Base-by-base conservation (phyloP, 92 coral and sea anemone genomes). In the Scolanthus callimorphus region DNA sequence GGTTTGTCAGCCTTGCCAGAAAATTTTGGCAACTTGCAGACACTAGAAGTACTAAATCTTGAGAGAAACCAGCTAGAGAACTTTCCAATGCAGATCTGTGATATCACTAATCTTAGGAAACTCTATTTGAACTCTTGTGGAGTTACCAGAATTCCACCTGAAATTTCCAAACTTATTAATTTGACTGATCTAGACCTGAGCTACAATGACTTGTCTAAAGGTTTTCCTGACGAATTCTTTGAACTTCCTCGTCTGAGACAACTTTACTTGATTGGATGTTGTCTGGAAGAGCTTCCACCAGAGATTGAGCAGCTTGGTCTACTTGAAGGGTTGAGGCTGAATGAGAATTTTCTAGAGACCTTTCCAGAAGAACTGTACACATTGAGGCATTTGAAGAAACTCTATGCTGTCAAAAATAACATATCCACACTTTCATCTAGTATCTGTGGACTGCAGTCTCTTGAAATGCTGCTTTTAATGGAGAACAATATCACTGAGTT, bases 361-460 rank as follows among this genome's bases (percentile, higher is more conserved):
- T 73, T 92, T 27, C 98, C 98, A 2, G 90, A 80, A 15, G 86
- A 78, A 24, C 57, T 92, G 31, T 92, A 71, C 20, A 43, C 75
- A 13, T 52, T 92, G 49, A 72, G 43, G 4, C 55, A 69, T 37
- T 62, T 92, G 44, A 73, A 25, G 49, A 92, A 88, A 57, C 62
- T 92, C 4, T 43, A 41, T 17, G 85, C 90, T 25, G 69, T 41
- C 39, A 57, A 75, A 30, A 92, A 92, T 53, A 38, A 57, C 41
- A 39, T 92, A 13, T 46, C 81, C 3, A 63, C 57, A 39, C 50
- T 92, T 13, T 72, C 85, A 1, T 84, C 87, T 12, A 77, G 68
- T 34, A 73, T 88, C 13, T 66, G 57, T n/a, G 65, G 71, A 34
- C 88, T 92, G 12, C 43, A 47, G 3, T 55, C 66, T 13, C 60